A percentile compares a stretch with the other conserved stretches of the same genome.
Evolutionary conservation across 2,797 vertebrate species (phyloP).

Genomic region (Pitangus sulphuratus): DNA sequence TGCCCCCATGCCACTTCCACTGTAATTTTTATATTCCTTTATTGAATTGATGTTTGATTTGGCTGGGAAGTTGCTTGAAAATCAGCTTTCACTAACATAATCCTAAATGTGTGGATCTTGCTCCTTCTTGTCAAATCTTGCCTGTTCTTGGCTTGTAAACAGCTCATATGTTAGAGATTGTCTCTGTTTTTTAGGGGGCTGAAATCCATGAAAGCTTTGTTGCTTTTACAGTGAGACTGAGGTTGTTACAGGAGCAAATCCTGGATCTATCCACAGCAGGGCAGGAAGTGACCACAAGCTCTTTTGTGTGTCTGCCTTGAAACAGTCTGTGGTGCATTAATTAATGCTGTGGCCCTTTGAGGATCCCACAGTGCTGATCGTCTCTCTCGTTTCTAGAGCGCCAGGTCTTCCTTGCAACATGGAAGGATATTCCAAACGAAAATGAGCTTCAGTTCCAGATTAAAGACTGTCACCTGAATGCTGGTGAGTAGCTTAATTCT

Average conservation of each 20-base stretch:
- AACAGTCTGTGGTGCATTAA: background rate
- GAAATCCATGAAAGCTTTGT: background rate
- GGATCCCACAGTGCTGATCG: background rate
- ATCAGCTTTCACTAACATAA: background rate
- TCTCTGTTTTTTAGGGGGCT: background rate
- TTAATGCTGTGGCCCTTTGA: background rate
- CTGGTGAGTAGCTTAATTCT: slow-evolving; percentile 81
- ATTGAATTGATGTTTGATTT: background rate
- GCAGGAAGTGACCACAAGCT: background rate
- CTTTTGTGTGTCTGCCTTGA: background rate
- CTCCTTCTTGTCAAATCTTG: background rate
- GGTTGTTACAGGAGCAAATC: background rate
- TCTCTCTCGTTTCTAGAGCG: slow-evolving; percentile 81
- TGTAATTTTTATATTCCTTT: background rate
- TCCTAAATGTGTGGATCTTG: background rate
- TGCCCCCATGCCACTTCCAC: background rate
- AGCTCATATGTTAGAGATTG: background rate
- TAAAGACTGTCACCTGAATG: slow-evolving; percentile 97
- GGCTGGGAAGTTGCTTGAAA: background rate
- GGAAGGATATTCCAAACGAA: slow-evolving; percentile 99
- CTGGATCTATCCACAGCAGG: background rate
- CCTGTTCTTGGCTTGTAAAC: background rate
- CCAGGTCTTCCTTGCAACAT: slow-evolving; percentile 97
- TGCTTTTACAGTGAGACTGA: background rate
- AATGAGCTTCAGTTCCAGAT: slow-evolving; percentile 99